Evolutionary conservation across 2,888 invertebrate genomes (phyloP), one percentile per base, ranked within the genome.

Genomic region (Mythimna impura): DNA sequence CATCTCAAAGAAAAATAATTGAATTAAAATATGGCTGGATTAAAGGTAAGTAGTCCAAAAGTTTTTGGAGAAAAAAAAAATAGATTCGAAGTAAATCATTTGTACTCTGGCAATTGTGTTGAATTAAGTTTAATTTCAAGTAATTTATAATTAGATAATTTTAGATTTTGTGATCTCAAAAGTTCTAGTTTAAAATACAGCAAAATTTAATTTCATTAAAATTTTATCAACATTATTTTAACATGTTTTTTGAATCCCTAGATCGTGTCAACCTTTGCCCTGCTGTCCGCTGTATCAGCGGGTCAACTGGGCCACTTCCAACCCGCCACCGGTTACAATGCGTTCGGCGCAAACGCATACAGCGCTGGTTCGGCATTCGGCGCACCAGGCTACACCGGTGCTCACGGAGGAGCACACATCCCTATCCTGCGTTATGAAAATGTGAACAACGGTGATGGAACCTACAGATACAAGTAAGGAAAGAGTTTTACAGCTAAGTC

Each of bases 391-490:
- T 86, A 77, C 71, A 76, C n/a, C 10, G 83, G 87, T 10, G 63
- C 66, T 54, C 76, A 67, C 82, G 89, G 95, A 67, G 90, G 95
- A 67, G 89, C 95, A 58, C 94, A 96, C 58, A 96, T 97, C 75
- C 97, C 97, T 61, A 97, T 97, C 80, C 88, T 97, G 30, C 94
- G 96, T 76, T 97, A 96, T 87, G 96, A 97, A 73, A 97, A 97
- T 80, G 94, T 95, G 50, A 97, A 97, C 90, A 97, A 97, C 85
- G 97, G 97, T 36, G 97, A 96, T 85, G 97, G 97, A 66, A 97
- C 94, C 80, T 97, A 97, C 88, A 96, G 96, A 90, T 97, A 97
- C 93, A 97, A 96, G 97, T 97, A 89, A 88, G 70, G 7, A 36
- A 43, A 17, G 17, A 20, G 47, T 20, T 47, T 20, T 36, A 17